Evolutionary conservation across 2,797 vertebrate species (phyloP).

Genomic region (Bryconaethiops microstoma): DNA sequence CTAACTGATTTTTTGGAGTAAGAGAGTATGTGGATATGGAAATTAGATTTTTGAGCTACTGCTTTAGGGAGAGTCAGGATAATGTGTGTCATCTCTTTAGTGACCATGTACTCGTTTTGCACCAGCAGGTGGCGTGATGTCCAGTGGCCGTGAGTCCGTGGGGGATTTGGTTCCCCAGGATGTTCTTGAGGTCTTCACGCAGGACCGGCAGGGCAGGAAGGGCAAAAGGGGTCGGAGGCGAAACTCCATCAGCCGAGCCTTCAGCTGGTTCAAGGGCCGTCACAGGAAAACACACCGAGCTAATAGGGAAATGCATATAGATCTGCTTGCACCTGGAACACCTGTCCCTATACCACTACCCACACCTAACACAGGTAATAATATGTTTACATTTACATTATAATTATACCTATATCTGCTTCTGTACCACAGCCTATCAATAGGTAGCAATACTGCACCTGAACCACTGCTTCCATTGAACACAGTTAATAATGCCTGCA

Average conservation of each 20-base stretch:
- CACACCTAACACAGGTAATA: constrained; percentile 58
- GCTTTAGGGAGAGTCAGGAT: too few relatives aligned
- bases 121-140: constrained; percentile 73
- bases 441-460: not conserved
- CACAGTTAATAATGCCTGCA: not conserved
- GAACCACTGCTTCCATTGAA: not conserved
- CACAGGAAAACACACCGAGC: constrained; percentile 71
- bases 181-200: constrained; percentile 75
- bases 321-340: constrained; percentile 67
- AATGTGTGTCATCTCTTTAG: not conserved
- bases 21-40: too few relatives aligned
- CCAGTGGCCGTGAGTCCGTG: constrained; percentile 73
- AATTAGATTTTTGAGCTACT: too few relatives aligned
- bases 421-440: not conserved
- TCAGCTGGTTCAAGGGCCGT: constrained; percentile 88
- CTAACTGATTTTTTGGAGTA: too few relatives aligned
- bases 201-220: constrained; percentile 69
- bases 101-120: not conserved
- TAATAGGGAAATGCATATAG: constrained; percentile 49
- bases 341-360: constrained; percentile 51
- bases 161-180: constrained; percentile 80
- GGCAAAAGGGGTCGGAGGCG: constrained; percentile 78
- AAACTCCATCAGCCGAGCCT: constrained; percentile 81
- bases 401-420: constrained; percentile 19
- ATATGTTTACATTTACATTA: too few relatives aligned